Evolutionary conservation across 2,797 vertebrate species (phyloP), one percentile per base, ranked within the genome.

Genomic region (Cossypha polioptera): DNA sequence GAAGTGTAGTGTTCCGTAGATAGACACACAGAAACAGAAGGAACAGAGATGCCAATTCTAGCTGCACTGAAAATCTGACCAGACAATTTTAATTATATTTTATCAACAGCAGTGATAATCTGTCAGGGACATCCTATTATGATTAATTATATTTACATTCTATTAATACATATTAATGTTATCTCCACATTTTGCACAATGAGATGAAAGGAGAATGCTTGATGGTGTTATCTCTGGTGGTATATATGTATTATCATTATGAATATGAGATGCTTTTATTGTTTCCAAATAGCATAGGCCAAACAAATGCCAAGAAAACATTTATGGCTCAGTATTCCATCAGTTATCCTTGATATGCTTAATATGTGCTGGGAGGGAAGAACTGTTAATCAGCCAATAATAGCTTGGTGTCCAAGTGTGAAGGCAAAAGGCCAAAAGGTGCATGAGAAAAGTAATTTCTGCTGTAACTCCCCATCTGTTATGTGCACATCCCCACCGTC

Each of bases 261-360:
- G 74, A 93, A 94, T 85, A 87, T 91, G 83, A 85, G 86, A 87
- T 91, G 84, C 20, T 95, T 93, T 97, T 93, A 93, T 93, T 94
- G 94, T 96, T 92, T 71, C 61, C 40, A 87, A 87, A 85, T 43
- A 94, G 61, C 88, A 83, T 15, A 81, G 68, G 55, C 79, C 88
- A 78, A 91, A 86, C 65, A 90, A 90, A 81, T 84, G 69, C 69
- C 55, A 93, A 78, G 86, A 75, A 95, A 91, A 88, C 38, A 69
- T 92, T 94, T 90, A 89, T 66, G 67, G 47, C 83, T 92, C 74
- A 43, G 65, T 89, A 33, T 82, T 87, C 83, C 72, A 91, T 91
- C 86, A 62, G 93, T 93, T 96, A 92, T 82, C 76, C 58, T 88
- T 84, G 78, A 83, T 92, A 50, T 5, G 29, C 79, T 87, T 95